Base-by-base conservation (phyloP, 2,888 invertebrate species). In the Latrodectus hesperus region DNA sequence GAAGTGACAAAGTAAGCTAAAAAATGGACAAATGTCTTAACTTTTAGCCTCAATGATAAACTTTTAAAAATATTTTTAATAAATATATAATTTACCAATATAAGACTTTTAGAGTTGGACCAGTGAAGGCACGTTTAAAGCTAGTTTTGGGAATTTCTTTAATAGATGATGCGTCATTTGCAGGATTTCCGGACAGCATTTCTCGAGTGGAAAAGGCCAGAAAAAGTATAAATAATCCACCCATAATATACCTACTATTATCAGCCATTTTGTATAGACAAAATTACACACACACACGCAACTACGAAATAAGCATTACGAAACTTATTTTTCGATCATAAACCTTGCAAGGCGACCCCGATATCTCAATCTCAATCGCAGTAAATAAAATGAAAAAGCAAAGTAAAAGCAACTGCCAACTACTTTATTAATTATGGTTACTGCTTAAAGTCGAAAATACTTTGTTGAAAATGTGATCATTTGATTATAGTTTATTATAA, bases 81-180 rank as follows among this genome's bases (percentile, higher is more conserved):
- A 51, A 17, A 52, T 49, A 77, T n/a, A 1, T 67, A 17, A 91
- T 94, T 93, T 93, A 97, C 97, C 97, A 97, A 92, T 97, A 97
- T 91, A 96, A 94, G 92, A 97, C 96, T 93, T 95, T 96, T 93
- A 97, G 94, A 79, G 96, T 95, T 89, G 96, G 95, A 52, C 94
- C 95, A 83, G 95, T 94, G 90, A 95, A 94, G 92, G 94, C 95
- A 92, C 94, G 94, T 90, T 94, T 95, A 92, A 96, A 94, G 94
- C 95, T 96, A 92, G 95, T 94, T 91, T 94, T 92, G 72, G 95
- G 95, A 90, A 95, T 94, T 91, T 95, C 95, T 91, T 94, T 94
- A n/a, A 80, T 77, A 11, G 67, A 65, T 51, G 84, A 60, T 12
- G 70, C 83, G 22, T 74, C 75, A n/a, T 81, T 83, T 11, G 55